Evolutionary conservation across 2,888 invertebrate genomes (phyloP), one percentile per base, ranked within the genome.

Genomic region (Cephus sareptanus): DNA sequence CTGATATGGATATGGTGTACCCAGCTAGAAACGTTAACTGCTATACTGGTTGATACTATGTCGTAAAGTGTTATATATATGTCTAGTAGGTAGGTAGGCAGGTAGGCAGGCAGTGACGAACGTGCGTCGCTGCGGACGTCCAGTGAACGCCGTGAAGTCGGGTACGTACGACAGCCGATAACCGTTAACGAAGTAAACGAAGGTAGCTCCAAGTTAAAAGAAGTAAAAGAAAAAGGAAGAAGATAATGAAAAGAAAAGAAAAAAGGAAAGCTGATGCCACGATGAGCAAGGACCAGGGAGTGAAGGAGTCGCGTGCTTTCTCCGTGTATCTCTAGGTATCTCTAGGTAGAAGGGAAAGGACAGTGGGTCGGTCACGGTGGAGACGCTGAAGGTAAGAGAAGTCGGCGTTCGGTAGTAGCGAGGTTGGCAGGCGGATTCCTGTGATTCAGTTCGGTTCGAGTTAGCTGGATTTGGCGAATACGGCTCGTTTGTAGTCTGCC

Each of bases 391-490:
- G 56, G 56, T 56, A 56, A 56, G 56, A 56, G 56, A 56, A 56
- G 56, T 56, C 56, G 56, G 56, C 56, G 56, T 56, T 23, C 23
- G 1, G 56, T 56, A 23, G 56, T 56, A 56, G 56, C 77, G 78
- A 79, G 78, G 80, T 73, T 80, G 80, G 81, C 76, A 78, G 83
- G 83, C 78, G 83, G 85, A 87, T 89, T 89, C 89, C 88, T 88
- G 85, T 85, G 87, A 87, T 87, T 88, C 88, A 88, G 85, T 87
- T 89, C 85, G 85, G 84, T 85, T 87, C 86, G 89, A 87, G 89
- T 89, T 89, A 87, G 88, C 88, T 89, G 87, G 86, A 89, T 89
- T 89, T 89, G 88, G 88, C 87, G 88, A 87, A 87, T 86, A 89
- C 88, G 85, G 86, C 87, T 89, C 89, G 89, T 89, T 89, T 89